A percentile compares a stretch with the other conserved stretches of the same genome.
phyloP scores from a whole-genome alignment of 2,888 invertebrate species.

The Coelopa pilipes region DNA sequence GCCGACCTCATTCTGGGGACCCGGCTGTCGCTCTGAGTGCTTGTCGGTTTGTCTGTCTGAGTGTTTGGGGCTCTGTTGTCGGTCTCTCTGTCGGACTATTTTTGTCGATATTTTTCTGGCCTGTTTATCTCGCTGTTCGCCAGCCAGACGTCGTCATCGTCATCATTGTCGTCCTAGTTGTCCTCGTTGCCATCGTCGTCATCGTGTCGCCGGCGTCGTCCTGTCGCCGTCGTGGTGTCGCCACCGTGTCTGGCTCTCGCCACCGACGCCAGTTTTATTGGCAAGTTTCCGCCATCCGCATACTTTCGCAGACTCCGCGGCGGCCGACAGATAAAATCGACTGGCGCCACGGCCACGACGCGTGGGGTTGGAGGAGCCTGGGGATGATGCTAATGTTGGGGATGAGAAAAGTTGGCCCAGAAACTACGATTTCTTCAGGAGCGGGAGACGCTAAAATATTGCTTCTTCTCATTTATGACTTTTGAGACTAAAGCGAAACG shows the following conservation, averaged over 20 bases:
- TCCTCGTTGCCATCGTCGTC: background rate
- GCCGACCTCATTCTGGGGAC: background rate
- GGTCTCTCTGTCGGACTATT: background rate
- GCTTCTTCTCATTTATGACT: background rate
- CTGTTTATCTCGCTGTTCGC: no score
- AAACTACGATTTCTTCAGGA: no score
- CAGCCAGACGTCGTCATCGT: no score
- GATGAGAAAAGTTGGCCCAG: no score
- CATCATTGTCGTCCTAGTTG: background rate
- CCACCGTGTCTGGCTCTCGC: conserved; percentile 29
- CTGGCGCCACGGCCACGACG: conserved; percentile 54
- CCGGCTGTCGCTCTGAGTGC: background rate
- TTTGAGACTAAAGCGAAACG: background rate
- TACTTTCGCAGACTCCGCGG: conserved; percentile 56
- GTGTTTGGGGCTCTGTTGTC: no score
- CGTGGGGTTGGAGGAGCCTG: no score
- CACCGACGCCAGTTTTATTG: conserved; percentile 62
- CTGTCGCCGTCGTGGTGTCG: background rate
- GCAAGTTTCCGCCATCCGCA: conserved; percentile 21
- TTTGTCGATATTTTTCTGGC: no score
- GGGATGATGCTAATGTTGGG: no score
- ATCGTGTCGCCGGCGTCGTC: background rate
- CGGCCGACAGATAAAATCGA: conserved; percentile 60
- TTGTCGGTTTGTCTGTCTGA: background rate
- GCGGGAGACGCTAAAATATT: background rate